A percentile compares a stretch with the other conserved stretches of the same genome.
Evolutionary conservation across 2,888 invertebrate genomes (phyloP).

Genomic region (Cryptops parisi): DNA sequence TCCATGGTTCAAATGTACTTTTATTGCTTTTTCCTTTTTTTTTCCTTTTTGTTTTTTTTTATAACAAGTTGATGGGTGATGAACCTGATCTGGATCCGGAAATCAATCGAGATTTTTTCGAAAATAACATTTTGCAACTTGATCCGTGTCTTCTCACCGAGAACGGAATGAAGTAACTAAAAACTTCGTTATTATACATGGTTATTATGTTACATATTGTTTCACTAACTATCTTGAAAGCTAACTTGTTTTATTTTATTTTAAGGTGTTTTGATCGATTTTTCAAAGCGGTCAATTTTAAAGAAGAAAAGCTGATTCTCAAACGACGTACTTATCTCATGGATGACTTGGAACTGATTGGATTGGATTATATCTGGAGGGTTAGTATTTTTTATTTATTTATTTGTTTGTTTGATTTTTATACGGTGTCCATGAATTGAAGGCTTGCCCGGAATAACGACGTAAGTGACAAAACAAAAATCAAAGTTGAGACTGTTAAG

Average conservation of each 20-base stretch:
- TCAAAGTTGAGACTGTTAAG: too few species aligned
- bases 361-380: conserved; percentile 91
- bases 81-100: conserved; percentile 94
- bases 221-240: neutral
- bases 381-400: conserved; percentile 37
- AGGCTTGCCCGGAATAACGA: too few species aligned
- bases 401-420: conserved; percentile 7
- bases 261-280: conserved; percentile 55
- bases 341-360: conserved; percentile 88
- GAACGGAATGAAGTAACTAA: conserved; percentile 73
- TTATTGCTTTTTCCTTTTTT: neutral
- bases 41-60: conserved; percentile 11
- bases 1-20: neutral
- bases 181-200: neutral
- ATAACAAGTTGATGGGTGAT: conserved; percentile 76
- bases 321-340: conserved; percentile 73
- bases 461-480: too few species aligned
- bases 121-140: conserved; percentile 79
- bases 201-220: neutral
- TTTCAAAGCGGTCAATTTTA: conserved; percentile 87
- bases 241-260: conserved; percentile 15
- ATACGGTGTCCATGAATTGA: too few species aligned
- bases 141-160: conserved; percentile 84
- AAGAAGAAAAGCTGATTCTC: conserved; percentile 79
- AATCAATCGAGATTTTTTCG: conserved; percentile 90